A percentile compares a stretch with the other conserved stretches of the same genome.
Conservation (phyloP, 2,113 vertebrate genomes). For the Climacteris rufus region DNA sequence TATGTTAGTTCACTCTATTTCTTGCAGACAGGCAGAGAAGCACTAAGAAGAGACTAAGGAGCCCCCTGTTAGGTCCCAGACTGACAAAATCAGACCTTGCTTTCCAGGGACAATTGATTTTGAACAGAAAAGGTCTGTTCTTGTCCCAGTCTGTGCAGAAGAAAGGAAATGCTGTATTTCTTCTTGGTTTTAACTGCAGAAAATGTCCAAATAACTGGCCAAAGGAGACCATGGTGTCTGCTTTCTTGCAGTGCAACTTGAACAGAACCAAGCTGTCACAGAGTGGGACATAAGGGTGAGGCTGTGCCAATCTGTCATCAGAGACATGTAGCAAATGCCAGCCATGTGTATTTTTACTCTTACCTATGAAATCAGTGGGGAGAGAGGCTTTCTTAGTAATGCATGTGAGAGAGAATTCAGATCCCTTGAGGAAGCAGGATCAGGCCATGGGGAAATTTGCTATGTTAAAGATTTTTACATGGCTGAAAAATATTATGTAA, state of each 20-base stretch:
- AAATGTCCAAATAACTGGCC: background rate
- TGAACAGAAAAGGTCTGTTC: background rate
- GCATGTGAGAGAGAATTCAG: background rate
- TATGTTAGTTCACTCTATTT: background rate
- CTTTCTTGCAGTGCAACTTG: background rate
- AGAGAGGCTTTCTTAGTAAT: background rate
- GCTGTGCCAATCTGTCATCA: background rate
- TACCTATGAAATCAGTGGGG: background rate
- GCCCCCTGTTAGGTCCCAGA: background rate
- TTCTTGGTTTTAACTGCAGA: background rate
- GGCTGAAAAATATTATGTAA: background rate
- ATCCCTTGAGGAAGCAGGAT: background rate
- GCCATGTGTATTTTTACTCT: background rate
- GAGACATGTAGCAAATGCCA: background rate
- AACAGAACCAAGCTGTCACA: background rate
- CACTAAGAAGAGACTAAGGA: background rate
- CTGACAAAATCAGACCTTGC: background rate
- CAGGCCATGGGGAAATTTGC: background rate
- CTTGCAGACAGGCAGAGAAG: background rate
- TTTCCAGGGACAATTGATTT: constrained; percentile 7
- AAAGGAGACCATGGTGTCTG: background rate
- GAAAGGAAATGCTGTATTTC: background rate
- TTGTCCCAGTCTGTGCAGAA: background rate
- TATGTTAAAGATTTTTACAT: background rate
- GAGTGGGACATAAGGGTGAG: background rate